A percentile compares a stretch with the other conserved stretches of the same genome.
Evolutionary conservation across 92 coral and sea anemone genomes (phyloP).

Genomic region (Chrysogorgia sp.): DNA sequence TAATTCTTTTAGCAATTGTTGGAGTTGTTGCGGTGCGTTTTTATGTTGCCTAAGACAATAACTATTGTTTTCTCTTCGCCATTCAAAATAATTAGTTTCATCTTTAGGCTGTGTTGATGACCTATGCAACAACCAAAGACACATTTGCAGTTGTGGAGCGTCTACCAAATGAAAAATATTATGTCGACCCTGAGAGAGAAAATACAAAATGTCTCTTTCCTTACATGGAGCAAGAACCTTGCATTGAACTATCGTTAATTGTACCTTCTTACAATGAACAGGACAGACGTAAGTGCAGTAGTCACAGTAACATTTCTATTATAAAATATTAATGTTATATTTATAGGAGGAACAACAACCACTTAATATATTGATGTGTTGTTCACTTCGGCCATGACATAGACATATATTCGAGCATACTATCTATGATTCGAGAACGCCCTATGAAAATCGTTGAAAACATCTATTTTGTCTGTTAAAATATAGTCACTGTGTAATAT

Average conservation of each 20-base stretch:
- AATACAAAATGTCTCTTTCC: conserved; percentile 91
- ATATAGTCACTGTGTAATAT: too few species aligned
- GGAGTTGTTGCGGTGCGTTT: conserved; percentile 29
- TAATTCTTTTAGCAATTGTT: conserved; percentile 27
- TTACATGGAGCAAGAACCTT: conserved; percentile 87
- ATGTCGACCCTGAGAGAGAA: conserved; percentile 88
- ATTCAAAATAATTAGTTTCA: neutral
- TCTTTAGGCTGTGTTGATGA: conserved; percentile 65
- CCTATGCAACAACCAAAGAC: conserved; percentile 74
- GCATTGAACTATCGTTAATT: conserved; percentile 79
- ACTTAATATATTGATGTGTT: too few species aligned
- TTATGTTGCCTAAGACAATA: too few species aligned
- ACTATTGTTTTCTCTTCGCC: neutral
- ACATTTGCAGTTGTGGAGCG: conserved; percentile 78
- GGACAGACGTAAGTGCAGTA: conserved; percentile 74
- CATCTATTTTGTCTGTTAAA: too few species aligned
- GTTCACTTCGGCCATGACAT: too few species aligned
- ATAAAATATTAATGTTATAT: too few species aligned
- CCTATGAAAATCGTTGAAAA: too few species aligned
- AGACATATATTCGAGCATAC: too few species aligned
- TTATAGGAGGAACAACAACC: too few species aligned
- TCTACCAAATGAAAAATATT: conserved; percentile 84
- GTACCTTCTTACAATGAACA: conserved; percentile 97
- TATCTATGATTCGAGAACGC: too few species aligned
- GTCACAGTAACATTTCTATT: neutral